A percentile compares a stretch with the other conserved stretches of the same genome.
phyloP scores from a whole-genome alignment of 2,113 vertebrate species.

The Crotalus tigris region DNA sequence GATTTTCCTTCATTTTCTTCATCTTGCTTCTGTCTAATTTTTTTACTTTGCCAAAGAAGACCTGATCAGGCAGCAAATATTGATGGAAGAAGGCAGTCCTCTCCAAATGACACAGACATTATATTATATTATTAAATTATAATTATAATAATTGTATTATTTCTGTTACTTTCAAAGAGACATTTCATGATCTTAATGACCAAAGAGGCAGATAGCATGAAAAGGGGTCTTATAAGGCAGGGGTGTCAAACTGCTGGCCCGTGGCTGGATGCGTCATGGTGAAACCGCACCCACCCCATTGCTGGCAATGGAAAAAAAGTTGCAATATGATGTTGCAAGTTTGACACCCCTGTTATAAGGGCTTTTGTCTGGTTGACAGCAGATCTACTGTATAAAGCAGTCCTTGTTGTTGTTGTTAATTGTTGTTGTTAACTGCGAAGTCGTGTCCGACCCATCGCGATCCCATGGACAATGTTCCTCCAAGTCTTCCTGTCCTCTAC shows the following conservation, averaged over 20 bases:
- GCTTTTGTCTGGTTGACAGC: not conserved
- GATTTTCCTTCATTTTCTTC: not conserved
- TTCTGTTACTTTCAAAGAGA: not conserved
- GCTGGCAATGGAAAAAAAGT: too few relatives aligned
- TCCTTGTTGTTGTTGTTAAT: not conserved
- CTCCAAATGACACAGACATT: not conserved
- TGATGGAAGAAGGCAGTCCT: not conserved
- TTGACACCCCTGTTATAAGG: not conserved
- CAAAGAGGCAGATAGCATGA: not conserved
- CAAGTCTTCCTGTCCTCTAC: too few relatives aligned
- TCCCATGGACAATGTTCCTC: too few relatives aligned
- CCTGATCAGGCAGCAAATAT: too few relatives aligned
- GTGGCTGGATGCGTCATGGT: too few relatives aligned
- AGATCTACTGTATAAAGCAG: not conserved
- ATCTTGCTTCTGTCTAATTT: not conserved
- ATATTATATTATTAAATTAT: too few relatives aligned
- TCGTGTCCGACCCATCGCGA: too few relatives aligned
- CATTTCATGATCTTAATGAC: not conserved
- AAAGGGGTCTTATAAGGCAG: not conserved
- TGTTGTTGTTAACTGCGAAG: too few relatives aligned
- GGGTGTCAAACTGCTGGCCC: too few relatives aligned
- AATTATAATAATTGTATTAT: too few relatives aligned
- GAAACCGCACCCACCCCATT: too few relatives aligned
- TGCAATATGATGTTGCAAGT: too few relatives aligned
- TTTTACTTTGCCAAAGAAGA: not conserved